A percentile compares a stretch with the other conserved stretches of the same genome.
Conservation (phyloP, 2,888 invertebrate species). For the Rosalia funebris region DNA sequence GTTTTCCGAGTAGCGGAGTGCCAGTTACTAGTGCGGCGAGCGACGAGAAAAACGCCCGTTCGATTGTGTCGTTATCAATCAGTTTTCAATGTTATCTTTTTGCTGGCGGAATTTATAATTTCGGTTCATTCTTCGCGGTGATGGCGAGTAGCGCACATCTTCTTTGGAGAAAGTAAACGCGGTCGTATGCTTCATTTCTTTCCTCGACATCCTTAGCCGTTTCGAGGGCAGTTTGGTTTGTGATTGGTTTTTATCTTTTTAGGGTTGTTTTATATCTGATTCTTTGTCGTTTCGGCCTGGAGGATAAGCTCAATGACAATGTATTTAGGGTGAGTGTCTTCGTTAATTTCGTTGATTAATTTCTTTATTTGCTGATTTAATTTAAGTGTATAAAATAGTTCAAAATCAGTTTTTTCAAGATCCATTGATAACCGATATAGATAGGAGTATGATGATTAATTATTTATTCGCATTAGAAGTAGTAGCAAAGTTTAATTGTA, state of each 20-base stretch:
- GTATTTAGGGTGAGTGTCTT: slow-evolving; percentile 39
- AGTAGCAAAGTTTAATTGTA: no score
- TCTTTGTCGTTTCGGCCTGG: slow-evolving; percentile 24
- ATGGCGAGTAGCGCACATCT: slow-evolving; percentile 4
- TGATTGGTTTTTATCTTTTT: slow-evolving; percentile 28
- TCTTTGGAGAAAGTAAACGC: slow-evolving; percentile 3
- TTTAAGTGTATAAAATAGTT: no score
- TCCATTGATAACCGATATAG: no score
- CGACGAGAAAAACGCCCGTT: not conserved
- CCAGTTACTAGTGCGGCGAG: no score
- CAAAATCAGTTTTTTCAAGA: no score
- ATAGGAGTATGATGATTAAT: no score
- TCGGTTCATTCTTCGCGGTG: slow-evolving; percentile 11
- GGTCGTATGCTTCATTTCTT: no score
- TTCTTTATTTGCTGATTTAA: no score
- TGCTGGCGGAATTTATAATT: slow-evolving; percentile 3
- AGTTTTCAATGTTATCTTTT: slow-evolving; percentile 16
- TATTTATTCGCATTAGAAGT: no score
- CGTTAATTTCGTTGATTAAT: no score
- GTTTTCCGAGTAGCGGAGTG: not conserved
- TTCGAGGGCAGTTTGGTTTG: slow-evolving; percentile 14
- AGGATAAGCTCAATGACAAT: slow-evolving; percentile 32
- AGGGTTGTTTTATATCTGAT: slow-evolving; percentile 6
- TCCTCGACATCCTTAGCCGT: no score
- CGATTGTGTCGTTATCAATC: slow-evolving; percentile 19